A percentile compares a stretch with the other conserved stretches of the same genome.
phyloP scores from a whole-genome alignment of 1,140 invertebrate species.

The Vanessa tameamea region DNA sequence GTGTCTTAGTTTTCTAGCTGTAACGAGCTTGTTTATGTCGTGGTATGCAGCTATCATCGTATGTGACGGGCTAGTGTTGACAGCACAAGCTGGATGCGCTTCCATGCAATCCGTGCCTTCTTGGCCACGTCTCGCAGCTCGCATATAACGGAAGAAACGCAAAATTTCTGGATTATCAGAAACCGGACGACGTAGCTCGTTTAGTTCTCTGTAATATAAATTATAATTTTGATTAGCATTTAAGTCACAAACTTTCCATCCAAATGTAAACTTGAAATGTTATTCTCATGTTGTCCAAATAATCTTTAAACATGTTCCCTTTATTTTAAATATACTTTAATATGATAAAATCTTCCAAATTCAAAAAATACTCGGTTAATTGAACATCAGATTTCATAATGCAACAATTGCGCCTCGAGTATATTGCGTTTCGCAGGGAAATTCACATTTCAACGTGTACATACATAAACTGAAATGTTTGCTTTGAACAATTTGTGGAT shows the following conservation, averaged over 20 bases:
- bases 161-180: conserved; percentile 91
- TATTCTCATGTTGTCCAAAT: too few relatives aligned
- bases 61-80: conserved; percentile 83
- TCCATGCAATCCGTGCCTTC: conserved; percentile 86
- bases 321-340: too few relatives aligned
- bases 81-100: conserved; percentile 81
- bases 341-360: too few relatives aligned
- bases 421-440: too few relatives aligned
- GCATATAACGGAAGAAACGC: conserved; percentile 93
- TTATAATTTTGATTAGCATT: background rate
- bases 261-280: too few relatives aligned
- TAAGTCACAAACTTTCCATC: too few relatives aligned
- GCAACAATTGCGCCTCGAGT: too few relatives aligned
- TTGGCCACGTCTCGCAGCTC: conserved; percentile 91
- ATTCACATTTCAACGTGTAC: background rate
- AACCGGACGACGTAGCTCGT: conserved; percentile 89
- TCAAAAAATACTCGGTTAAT: too few relatives aligned
- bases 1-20: conserved; percentile 83
- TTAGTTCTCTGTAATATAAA: conserved; percentile 86
- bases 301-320: too few relatives aligned
- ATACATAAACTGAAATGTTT: background rate
- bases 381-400: too few relatives aligned
- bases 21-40: conserved; percentile 92
- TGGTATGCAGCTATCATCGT: conserved; percentile 92
- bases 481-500: too few relatives aligned